Evolutionary conservation across 1,140 invertebrate species (phyloP).

Genomic region (Coboldia fuscipes): DNA sequence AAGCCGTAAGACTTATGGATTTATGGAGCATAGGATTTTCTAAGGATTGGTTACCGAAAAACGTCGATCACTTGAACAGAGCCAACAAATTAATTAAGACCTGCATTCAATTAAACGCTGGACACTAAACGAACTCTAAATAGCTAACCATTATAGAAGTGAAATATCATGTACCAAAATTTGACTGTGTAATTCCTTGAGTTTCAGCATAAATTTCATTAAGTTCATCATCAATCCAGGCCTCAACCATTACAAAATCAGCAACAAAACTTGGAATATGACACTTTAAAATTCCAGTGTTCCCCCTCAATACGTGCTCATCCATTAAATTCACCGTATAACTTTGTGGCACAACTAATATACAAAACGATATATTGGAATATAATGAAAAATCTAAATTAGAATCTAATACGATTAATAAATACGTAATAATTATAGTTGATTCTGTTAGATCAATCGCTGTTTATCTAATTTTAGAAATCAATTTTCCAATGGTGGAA

Average conservation of each 20-base stretch:
- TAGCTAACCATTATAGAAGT: constrained; percentile 1
- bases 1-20: constrained; percentile 33
- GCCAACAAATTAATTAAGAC: no score
- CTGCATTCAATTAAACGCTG: no score
- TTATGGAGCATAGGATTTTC: constrained; percentile 7
- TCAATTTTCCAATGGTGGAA: no score
- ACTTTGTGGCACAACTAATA: constrained; percentile 71
- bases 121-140: not conserved
- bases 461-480: no score
- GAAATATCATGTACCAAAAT: constrained; percentile 5
- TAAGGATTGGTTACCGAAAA: constrained; percentile 14
- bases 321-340: constrained; percentile 81
- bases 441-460: no score
- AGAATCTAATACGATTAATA: no score
- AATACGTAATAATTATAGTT: no score
- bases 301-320: constrained; percentile 72
- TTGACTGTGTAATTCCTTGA: not conserved
- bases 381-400: not conserved
- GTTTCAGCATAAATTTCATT: not conserved
- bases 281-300: constrained; percentile 76
- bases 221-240: constrained; percentile 42
- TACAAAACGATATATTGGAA: constrained; percentile 6
- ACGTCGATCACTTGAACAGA: no score
- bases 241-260: constrained; percentile 64
- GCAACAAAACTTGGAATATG: constrained; percentile 82